Evolutionary conservation across 2,113 vertebrate genomes (phyloP).

Genomic region (Sphaerodactylus townsendi): DNA sequence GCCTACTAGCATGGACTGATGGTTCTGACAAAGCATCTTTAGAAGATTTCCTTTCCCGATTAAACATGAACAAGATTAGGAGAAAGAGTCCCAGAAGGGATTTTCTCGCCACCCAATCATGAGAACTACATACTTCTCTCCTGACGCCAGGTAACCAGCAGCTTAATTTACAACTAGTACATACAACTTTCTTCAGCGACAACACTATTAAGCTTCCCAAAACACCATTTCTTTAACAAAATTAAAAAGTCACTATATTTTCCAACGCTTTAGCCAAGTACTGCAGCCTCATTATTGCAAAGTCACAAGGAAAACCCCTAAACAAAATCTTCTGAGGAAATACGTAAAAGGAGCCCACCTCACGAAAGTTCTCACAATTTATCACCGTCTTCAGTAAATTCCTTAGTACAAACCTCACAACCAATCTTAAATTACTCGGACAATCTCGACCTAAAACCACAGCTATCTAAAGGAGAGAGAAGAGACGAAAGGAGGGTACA

Average conservation of each 20-base stretch:
- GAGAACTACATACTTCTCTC: neutral
- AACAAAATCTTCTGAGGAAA: too few species aligned
- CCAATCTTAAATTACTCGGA: neutral
- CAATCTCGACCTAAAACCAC: neutral
- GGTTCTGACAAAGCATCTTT: neutral
- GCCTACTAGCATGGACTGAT: constrained; percentile 47
- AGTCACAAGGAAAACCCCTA: neutral
- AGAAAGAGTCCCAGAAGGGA: neutral
- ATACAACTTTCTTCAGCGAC: neutral
- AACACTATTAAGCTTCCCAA: neutral
- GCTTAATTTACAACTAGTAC: neutral
- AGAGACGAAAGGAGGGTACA: neutral
- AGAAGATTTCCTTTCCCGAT: neutral
- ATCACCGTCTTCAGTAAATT: neutral
- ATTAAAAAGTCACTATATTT: neutral
- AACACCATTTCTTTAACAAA: neutral
- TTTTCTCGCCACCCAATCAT: neutral
- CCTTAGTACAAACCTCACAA: neutral
- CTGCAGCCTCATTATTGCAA: neutral
- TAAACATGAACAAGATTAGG: neutral
- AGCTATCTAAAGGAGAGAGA: neutral
- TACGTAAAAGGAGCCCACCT: neutral
- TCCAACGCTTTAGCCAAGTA: neutral
- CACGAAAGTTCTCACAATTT: neutral
- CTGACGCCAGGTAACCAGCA: neutral